These are phyloP conservation scores for Pantala flavescens DNA, from an alignment of 1,140 invertebrate genomes.

Conservation along the genomic window DNA sequence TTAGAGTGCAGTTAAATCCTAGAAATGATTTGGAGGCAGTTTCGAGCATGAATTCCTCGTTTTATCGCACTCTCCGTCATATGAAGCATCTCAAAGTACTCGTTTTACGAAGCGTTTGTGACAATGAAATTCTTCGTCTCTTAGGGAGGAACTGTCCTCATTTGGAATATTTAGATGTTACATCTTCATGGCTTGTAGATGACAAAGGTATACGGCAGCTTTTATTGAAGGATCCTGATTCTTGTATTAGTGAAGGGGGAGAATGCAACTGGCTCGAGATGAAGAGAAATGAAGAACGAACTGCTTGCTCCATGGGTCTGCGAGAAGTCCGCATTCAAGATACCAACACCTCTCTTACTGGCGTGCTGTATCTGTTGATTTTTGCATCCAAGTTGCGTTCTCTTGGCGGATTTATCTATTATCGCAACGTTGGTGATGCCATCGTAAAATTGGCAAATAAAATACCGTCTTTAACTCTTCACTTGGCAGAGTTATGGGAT, in stretches of 20 bases:
- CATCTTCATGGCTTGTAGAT: slow-evolving; percentile 28
- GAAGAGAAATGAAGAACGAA: neutral
- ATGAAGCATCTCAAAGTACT: slow-evolving; percentile 21
- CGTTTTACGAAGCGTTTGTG: slow-evolving; percentile 25
- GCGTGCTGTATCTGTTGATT: slow-evolving; percentile 26
- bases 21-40: slow-evolving; percentile 14
- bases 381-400: slow-evolving; percentile 27
- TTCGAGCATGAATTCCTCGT: slow-evolving; percentile 14
- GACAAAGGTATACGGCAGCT: slow-evolving; percentile 26
- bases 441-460: slow-evolving; percentile 21
- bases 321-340: slow-evolving; percentile 28
- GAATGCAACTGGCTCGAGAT: neutral
- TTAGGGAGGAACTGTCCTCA: slow-evolving; percentile 25
- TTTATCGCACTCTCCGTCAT: slow-evolving; percentile 4
- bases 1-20: slow-evolving; percentile 17
- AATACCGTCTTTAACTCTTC: slow-evolving; percentile 18
- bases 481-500: slow-evolving; percentile 27
- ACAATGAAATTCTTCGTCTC: slow-evolving; percentile 26
- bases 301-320: slow-evolving; percentile 21
- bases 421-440: slow-evolving; percentile 28
- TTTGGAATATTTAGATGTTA: slow-evolving; percentile 26
- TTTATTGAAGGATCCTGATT: slow-evolving; percentile 24
- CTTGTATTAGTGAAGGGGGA: neutral
- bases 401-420: slow-evolving; percentile 29
- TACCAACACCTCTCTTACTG: slow-evolving; percentile 28